A percentile compares a stretch with the other conserved stretches of the same genome.
phyloP scores from a whole-genome alignment of 2,113 vertebrate species.

The Tauraco erythrolophus region DNA sequence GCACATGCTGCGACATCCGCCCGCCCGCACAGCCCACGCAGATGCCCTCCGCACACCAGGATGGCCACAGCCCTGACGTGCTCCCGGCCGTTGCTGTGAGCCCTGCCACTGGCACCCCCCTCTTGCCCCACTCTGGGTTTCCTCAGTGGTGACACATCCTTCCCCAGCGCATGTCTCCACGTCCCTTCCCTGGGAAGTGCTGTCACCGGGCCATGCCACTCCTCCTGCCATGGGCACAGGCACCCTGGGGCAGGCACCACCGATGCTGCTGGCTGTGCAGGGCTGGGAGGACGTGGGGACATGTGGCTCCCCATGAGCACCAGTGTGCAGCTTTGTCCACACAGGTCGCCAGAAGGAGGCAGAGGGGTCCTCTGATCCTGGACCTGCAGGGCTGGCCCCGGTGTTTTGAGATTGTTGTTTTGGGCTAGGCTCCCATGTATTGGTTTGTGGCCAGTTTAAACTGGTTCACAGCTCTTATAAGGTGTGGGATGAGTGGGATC shows the following conservation, averaged over 20 bases:
- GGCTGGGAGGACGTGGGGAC: neutral
- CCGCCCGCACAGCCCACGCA: accelerated
- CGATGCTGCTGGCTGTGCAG: accelerated
- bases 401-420: conserved; percentile 42
- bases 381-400: neutral
- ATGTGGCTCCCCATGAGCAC: accelerated
- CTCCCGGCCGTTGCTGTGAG: accelerated
- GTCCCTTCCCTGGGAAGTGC: neutral
- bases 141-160: neutral
- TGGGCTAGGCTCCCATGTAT: neutral
- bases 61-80: accelerated
- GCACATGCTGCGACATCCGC: accelerated
- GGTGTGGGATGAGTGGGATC: neutral
- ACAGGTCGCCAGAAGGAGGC: neutral
- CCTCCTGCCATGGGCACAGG: neutral
- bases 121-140: neutral
- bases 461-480: conserved; percentile 44
- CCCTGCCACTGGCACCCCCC: accelerated
- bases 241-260: accelerated
- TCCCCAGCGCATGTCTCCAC: neutral
- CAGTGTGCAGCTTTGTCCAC: neutral
- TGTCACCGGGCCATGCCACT: accelerated
- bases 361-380: accelerated
- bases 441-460: conserved; percentile 9
- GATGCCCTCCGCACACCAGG: accelerated